A percentile compares a stretch with the other conserved stretches of the same genome.
phyloP scores from a whole-genome alignment of 2,888 invertebrate genomes.

The Melieria picta region DNA sequence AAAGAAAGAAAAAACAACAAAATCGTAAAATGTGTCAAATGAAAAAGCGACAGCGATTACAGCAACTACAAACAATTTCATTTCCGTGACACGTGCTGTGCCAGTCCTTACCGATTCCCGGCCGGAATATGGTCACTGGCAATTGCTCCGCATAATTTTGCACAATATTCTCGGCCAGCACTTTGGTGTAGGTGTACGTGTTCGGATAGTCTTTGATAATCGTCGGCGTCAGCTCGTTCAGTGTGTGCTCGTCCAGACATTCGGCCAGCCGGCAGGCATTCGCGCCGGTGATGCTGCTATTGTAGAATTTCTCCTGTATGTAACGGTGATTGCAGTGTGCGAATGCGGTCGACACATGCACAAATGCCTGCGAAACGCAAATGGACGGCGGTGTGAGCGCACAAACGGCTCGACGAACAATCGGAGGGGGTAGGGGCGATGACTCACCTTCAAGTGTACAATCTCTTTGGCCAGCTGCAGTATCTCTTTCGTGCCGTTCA shows the following conservation, averaged over 20 bases:
- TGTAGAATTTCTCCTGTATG: constrained; percentile 67
- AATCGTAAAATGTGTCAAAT: background rate
- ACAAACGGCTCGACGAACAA: background rate
- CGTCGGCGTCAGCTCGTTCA: constrained; percentile 62
- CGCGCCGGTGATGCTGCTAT: constrained; percentile 59
- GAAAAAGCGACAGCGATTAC: too few species aligned
- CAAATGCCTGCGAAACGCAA: constrained; percentile 64
- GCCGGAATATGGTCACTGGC: constrained; percentile 76
- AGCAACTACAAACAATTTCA: background rate
- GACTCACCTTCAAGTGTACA: constrained; percentile 71
- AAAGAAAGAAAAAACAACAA: background rate
- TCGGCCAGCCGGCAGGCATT: constrained; percentile 64
- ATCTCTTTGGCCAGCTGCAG: constrained; percentile 74
- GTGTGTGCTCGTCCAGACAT: constrained; percentile 64
- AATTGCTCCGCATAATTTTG: constrained; percentile 70
- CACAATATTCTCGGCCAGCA: constrained; percentile 75
- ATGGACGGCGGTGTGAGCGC: background rate
- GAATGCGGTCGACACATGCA: constrained; percentile 78
- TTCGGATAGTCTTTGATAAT: constrained; percentile 70
- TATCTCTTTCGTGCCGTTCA: constrained; percentile 75
- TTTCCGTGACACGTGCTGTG: background rate
- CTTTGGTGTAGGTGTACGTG: constrained; percentile 80
- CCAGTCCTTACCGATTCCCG: constrained; percentile 71
- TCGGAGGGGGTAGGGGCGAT: background rate
- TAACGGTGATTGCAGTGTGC: constrained; percentile 70